phyloP scores from a whole-genome alignment of 1,140 invertebrate genomes.

The Arion vulgaris region DNA sequence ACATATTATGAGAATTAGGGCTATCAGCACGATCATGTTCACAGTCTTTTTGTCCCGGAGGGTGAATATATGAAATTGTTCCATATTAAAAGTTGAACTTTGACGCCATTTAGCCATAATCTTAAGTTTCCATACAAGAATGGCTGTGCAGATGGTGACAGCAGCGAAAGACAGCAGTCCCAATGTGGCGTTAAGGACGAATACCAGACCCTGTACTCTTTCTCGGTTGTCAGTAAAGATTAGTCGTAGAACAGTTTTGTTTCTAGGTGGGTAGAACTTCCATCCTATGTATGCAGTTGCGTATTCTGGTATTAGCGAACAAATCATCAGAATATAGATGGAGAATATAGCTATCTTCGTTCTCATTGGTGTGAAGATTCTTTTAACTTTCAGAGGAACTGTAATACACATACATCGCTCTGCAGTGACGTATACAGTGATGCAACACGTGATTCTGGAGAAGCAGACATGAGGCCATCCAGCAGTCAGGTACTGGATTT shows the following conservation, averaged over 20 bases:
- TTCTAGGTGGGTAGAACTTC: slow-evolving; percentile 8
- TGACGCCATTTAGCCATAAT: neutral
- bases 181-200: neutral
- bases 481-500: slow-evolving; percentile 20
- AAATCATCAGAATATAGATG: slow-evolving; percentile 5
- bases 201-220: neutral
- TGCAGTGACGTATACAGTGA: slow-evolving; percentile 10
- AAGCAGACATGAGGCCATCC: slow-evolving; percentile 9
- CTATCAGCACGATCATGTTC: slow-evolving; percentile 8
- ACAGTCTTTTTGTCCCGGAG: slow-evolving; percentile 16
- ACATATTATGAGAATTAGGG: neutral
- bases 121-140: slow-evolving; percentile 20
- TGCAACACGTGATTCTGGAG: slow-evolving; percentile 11
- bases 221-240: neutral
- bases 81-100: neutral
- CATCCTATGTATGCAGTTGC: slow-evolving; percentile 7
- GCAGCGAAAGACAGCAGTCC: neutral
- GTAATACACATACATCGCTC: slow-evolving; percentile 8
- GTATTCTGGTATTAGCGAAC: neutral
- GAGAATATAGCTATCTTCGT: neutral
- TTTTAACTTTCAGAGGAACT: neutral
- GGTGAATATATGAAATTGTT: neutral
- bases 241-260: slow-evolving; percentile 1
- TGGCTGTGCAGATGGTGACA: slow-evolving; percentile 4
- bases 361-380: slow-evolving; percentile 20